Conservation (phyloP, 2,888 invertebrate genomes). For the Nomada ruficornis region DNA sequence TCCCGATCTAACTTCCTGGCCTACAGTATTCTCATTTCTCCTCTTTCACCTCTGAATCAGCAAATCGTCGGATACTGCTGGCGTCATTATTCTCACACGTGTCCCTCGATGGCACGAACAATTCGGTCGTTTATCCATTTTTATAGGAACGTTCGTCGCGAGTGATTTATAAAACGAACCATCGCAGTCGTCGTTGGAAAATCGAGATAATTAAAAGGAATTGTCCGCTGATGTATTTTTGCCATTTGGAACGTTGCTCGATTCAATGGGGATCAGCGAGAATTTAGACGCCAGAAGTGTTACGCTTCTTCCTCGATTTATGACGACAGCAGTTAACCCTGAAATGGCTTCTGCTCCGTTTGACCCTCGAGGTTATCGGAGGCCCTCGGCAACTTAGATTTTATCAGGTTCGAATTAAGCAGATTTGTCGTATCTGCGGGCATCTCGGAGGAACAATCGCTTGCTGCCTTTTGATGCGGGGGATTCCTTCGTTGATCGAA, state of each 20-base stretch:
- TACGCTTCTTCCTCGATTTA: slow-evolving; percentile 13
- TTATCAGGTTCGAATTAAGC: slow-evolving; percentile 20
- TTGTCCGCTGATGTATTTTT: background rate
- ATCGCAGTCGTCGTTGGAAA: background rate
- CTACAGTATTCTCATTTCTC: slow-evolving; percentile 11
- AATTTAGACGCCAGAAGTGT: background rate
- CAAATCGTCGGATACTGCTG: slow-evolving; percentile 21
- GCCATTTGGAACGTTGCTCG: background rate
- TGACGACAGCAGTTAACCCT: slow-evolving; percentile 21
- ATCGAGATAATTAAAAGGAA: slow-evolving; percentile 4
- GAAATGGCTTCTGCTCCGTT: slow-evolving; percentile 12
- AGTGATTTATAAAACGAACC: background rate
- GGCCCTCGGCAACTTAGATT: slow-evolving; percentile 4
- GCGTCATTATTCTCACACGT: slow-evolving; percentile 20
- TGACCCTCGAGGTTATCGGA: slow-evolving; percentile 10
- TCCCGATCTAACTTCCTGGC: slow-evolving; percentile 7
- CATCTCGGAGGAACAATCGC: background rate
- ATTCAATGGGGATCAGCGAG: slow-evolving; percentile 3
- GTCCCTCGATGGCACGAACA: background rate
- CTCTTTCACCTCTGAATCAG: slow-evolving; percentile 30
- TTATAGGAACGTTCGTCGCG: slow-evolving; percentile 9
- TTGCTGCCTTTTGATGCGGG: background rate
- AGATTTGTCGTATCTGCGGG: slow-evolving; percentile 2
- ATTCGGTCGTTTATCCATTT: slow-evolving; percentile 13
- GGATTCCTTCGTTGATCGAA: background rate